phyloP scores from a whole-genome alignment of 2,888 invertebrate genomes.

The Cheilosia vernalis region DNA sequence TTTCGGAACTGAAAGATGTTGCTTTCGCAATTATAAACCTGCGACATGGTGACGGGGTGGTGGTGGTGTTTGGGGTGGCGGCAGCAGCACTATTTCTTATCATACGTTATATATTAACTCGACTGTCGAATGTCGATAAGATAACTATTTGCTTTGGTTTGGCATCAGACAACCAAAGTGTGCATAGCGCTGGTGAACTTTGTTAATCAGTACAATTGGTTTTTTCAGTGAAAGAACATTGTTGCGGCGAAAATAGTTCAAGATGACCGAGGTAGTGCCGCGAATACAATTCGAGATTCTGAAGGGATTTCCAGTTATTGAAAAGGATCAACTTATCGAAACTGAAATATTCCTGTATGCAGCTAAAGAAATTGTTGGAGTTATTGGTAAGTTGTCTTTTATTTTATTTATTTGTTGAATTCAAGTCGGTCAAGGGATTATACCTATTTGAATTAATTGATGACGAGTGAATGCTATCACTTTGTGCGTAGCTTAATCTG shows the following conservation, averaged over 20 bases:
- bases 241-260: constrained; percentile 22
- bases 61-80: constrained; percentile 2
- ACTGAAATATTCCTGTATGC: constrained; percentile 86
- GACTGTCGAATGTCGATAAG: constrained; percentile 66
- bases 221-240: constrained; percentile 50
- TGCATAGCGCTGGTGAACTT: constrained; percentile 27
- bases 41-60: not conserved
- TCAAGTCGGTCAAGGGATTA: not conserved
- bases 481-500: constrained; percentile 10
- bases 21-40: not conserved
- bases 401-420: constrained; percentile 1
- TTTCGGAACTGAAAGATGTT: no score
- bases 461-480: constrained; percentile 7
- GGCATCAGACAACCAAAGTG: constrained; percentile 30
- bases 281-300: constrained; percentile 80
- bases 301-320: constrained; percentile 85
- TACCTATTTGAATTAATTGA: not conserved
- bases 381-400: constrained; percentile 86
- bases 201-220: constrained; percentile 64
- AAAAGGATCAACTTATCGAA: constrained; percentile 85
- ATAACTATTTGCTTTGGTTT: constrained; percentile 58
- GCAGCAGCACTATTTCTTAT: constrained; percentile 42
- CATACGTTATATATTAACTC: constrained; percentile 33
- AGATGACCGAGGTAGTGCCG: constrained; percentile 72
- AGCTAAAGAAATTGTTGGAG: constrained; percentile 85